Evolutionary conservation across 2,113 vertebrate genomes (phyloP), one percentile per base, ranked within the genome.

Genomic region (Corvus moneduloides): DNA sequence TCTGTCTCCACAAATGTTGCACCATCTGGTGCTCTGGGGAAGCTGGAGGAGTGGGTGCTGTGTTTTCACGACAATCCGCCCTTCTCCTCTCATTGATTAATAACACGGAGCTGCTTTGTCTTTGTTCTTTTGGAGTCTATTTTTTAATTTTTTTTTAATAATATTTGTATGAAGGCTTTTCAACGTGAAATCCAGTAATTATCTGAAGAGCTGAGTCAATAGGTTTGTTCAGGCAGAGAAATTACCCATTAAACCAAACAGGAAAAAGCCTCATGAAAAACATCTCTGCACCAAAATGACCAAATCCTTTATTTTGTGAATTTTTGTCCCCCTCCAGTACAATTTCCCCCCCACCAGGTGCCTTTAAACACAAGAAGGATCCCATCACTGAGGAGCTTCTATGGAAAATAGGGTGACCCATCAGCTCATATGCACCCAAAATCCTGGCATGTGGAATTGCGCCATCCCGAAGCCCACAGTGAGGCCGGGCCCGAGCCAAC

Each of bases 51-150:
- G 94, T 95, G 95, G 93, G 93, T 77, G 95, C 93, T 83, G 82
- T 95, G 84, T 96, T 97, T 95, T 94, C 93, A 88, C 77, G 94
- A 95, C 94, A 95, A 93, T 86, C 78, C 87, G 56, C 94, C 94
- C 92, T 93, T 88, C 92, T 92, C 51, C 85, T 94, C 90, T 72
- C 94, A 13, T 74, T 80, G 85, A 94, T 94, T 96, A 94, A 97
- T 95, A 96, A 96, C 88, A 88, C 7, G 24, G 68, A 48, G 92
- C 92, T 59, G 84, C 91, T 94, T 84, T 84, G 91, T 13, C 94
- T 97, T 96, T 93, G 87, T 95, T 96, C 93, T 80, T 93, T 71
- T 74, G 84, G 8, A 19, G 7, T 28, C 9, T 44, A 26, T 20
- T 27, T 19, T 13, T 35, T 7, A 4, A 20, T 13, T 27, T n/a